These are phyloP conservation scores for Trichosurus vulpecula DNA, from an alignment of 2,797 vertebrate species.

Conservation along the genomic window DNA sequence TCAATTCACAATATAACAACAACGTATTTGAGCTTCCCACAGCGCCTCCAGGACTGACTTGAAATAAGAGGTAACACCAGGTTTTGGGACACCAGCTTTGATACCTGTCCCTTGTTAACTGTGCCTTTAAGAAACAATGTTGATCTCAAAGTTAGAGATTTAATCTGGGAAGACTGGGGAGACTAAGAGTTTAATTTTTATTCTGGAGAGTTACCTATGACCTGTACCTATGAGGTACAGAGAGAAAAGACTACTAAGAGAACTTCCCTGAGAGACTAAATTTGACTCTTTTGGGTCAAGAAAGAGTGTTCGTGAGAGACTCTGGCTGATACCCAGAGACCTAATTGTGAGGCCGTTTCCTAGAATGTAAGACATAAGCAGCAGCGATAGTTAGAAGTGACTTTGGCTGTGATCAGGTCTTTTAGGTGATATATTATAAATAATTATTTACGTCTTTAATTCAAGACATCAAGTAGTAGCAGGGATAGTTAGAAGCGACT, in stretches of 20 bases:
- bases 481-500: not conserved
- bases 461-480: not conserved
- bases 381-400: not conserved
- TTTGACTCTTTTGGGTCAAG: not conserved
- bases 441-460: too few species aligned
- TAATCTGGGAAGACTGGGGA: not conserved
- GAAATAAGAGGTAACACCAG: not conserved
- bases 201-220: not conserved
- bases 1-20: not conserved
- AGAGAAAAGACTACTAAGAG: not conserved
- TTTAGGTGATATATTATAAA: not conserved
- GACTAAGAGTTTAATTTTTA: not conserved
- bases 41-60: not conserved
- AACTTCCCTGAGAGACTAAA: not conserved
- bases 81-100: not conserved
- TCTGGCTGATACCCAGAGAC: not conserved
- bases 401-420: not conserved
- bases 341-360: not conserved
- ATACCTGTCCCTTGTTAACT: not conserved
- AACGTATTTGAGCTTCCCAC: not conserved
- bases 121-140: not conserved
- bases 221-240: not conserved
- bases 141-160: not conserved
- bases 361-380: not conserved
- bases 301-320: not conserved